Percentiles rank a stretch among this genome's conserved stretches.
Conservation (phyloP, 2,888 invertebrate genomes). For the Bruchidius siliquastri region DNA sequence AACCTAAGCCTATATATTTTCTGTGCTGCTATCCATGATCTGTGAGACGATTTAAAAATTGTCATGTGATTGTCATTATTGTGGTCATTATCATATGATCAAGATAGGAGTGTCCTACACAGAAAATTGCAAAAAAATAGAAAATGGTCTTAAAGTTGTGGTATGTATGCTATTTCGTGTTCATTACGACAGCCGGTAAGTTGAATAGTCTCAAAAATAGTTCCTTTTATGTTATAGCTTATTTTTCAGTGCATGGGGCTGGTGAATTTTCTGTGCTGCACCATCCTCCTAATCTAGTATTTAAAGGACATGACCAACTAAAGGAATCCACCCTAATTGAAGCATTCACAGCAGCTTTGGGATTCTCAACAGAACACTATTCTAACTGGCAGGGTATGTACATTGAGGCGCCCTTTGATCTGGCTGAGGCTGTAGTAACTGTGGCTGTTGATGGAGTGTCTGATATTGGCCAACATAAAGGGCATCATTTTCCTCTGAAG, state of each 20-base stretch:
- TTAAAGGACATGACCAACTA: conserved; percentile 61
- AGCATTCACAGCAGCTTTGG: conserved; percentile 66
- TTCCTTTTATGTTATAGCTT: background rate
- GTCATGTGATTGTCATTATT: conserved; percentile 14
- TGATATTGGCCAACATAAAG: conserved; percentile 51
- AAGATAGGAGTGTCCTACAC: conserved; percentile 1
- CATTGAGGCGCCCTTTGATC: conserved; percentile 65
- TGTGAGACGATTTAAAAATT: no score
- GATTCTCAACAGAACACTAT: conserved; percentile 67
- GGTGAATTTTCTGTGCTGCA: conserved; percentile 68
- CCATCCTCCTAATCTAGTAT: conserved; percentile 63
- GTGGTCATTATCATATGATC: conserved; percentile 10
- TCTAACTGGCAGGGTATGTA: conserved; percentile 66
- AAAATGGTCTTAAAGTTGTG: conserved; percentile 6
- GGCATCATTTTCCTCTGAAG: conserved; percentile 54
- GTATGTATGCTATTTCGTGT: conserved; percentile 2
- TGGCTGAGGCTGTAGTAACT: conserved; percentile 67
- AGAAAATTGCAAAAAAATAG: background rate
- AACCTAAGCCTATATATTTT: no score
- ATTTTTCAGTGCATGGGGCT: conserved; percentile 49
- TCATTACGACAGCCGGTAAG: conserved; percentile 10
- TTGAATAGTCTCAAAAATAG: background rate
- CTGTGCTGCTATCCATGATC: background rate
- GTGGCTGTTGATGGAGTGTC: conserved; percentile 67
- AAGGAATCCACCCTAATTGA: conserved; percentile 64